These are phyloP conservation scores for Chelidonichthys spinosus DNA, from an alignment of 2,797 vertebrate species.

Conservation along the genomic window DNA sequence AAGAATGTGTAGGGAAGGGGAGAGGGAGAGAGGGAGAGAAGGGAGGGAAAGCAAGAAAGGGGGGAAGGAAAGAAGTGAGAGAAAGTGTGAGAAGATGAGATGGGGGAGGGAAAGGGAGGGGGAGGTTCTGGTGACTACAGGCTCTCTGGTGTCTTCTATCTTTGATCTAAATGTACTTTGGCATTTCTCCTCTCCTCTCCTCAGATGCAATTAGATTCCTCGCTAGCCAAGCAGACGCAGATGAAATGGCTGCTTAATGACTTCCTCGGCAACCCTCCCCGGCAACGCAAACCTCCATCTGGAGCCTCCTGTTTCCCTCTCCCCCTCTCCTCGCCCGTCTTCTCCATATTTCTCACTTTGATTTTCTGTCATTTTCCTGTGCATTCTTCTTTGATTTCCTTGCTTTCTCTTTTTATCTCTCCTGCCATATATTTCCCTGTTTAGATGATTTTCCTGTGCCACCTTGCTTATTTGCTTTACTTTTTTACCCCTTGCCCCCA, in stretches of 20 bases:
- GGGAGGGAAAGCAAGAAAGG: conserved; percentile 36
- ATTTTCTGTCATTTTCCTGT: conserved; percentile 44
- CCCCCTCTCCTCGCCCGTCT: conserved; percentile 30
- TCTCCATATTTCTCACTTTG: conserved; percentile 50
- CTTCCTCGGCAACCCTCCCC: conserved; percentile 81
- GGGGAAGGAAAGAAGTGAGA: conserved; percentile 29
- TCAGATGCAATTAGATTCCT: conserved; percentile 84
- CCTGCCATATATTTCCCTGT: conserved; percentile 11
- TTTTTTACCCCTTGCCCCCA: neutral
- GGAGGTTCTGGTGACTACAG: conserved; percentile 66
- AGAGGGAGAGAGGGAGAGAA: conserved; percentile 18
- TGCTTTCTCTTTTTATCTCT: conserved; percentile 36
- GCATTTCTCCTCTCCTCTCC: conserved; percentile 82
- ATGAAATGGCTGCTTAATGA: conserved; percentile 85
- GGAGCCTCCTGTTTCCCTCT: conserved; percentile 73
- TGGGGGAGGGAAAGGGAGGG: neutral
- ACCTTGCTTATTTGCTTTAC: neutral
- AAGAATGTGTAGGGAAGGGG: conserved; percentile 23
- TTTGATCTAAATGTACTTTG: conserved; percentile 85
- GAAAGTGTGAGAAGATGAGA: conserved; percentile 63
- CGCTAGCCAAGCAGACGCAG: conserved; percentile 83
- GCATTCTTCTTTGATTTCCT: conserved; percentile 38
- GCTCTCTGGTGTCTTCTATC: conserved; percentile 78
- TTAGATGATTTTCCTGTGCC: conserved; percentile 4
- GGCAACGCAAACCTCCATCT: conserved; percentile 80